phyloP scores from a whole-genome alignment of 2,113 vertebrate genomes.

The Litocranius walleri region DNA sequence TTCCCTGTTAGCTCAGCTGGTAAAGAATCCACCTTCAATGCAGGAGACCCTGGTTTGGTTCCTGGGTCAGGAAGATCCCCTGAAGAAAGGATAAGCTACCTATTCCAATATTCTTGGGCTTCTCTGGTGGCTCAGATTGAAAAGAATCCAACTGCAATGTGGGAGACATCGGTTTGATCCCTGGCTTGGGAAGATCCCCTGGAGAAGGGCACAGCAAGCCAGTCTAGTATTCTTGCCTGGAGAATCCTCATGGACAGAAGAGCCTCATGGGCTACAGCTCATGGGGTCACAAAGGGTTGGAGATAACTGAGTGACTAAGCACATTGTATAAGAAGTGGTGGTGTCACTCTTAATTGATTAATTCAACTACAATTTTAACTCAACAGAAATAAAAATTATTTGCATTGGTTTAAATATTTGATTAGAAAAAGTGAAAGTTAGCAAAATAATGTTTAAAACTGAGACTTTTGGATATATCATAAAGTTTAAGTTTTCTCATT shows the following conservation, averaged over 20 bases:
- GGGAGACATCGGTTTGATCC: not conserved
- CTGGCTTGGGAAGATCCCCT: not conserved
- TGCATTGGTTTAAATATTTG: not conserved
- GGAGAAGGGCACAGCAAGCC: not conserved
- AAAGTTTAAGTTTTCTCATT: not conserved
- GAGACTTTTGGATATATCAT: not conserved
- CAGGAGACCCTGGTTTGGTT: accelerated
- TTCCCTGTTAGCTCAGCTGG: not conserved
- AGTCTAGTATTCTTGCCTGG: not conserved
- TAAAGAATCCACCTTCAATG: not conserved
- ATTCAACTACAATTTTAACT: not conserved
- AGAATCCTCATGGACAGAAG: not conserved
- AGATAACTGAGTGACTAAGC: not conserved
- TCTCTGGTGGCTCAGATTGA: not conserved
- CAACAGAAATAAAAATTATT: not conserved
- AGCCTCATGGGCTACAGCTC: not conserved
- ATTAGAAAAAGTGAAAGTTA: not conserved
- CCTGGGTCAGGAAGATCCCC: not conserved
- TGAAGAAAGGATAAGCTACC: not conserved
- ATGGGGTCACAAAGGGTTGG: not conserved
- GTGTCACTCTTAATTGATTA: not conserved
- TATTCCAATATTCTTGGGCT: not conserved
- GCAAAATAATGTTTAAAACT: not conserved
- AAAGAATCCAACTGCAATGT: not conserved
- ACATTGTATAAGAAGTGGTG: not conserved